Percentiles rank a stretch among this genome's conserved stretches.
These are phyloP conservation scores for Ectemnius lituratus DNA, from an alignment of 2,888 invertebrate species.

Conservation along the genomic window DNA sequence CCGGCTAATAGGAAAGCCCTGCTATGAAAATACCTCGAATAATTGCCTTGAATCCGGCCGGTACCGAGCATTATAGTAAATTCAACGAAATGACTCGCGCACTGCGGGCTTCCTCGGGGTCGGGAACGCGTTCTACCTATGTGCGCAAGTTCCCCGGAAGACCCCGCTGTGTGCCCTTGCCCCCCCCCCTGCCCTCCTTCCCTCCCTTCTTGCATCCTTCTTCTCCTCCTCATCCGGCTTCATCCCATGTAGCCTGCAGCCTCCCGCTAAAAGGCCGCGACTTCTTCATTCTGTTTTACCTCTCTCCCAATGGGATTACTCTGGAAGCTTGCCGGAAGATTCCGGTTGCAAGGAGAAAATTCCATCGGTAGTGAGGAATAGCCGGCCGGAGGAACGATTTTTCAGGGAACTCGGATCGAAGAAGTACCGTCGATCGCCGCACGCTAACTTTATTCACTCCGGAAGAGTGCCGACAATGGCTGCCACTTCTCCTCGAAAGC, in stretches of 20 bases:
- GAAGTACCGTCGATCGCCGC: neutral
- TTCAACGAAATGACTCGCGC: constrained; percentile 63
- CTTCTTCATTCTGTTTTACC: no score
- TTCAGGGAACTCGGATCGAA: constrained; percentile 18
- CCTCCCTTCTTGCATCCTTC: neutral
- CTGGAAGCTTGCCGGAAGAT: constrained; percentile 39
- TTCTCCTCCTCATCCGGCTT: neutral
- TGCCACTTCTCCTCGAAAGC: neutral
- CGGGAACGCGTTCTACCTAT: constrained; percentile 46
- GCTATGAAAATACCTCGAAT: constrained; percentile 70
- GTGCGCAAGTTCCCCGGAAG: constrained; percentile 24
- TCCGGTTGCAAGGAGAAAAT: constrained; percentile 41
- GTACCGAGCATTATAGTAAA: constrained; percentile 63
- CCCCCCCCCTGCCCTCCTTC: neutral
- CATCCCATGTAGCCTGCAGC: neutral
- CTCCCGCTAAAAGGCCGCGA: constrained; percentile 2
- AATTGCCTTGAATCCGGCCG: constrained; percentile 65
- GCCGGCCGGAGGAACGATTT: constrained; percentile 7
- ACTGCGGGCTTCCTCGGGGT: constrained; percentile 32
- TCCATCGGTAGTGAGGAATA: constrained; percentile 28
- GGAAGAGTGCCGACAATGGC: neutral
- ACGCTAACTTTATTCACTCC: neutral
- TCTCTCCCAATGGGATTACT: neutral
- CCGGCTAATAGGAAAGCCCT: constrained; percentile 67
- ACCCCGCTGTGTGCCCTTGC: constrained; percentile 30